These are phyloP conservation scores for Pipistrellus pygmaeus DNA, from an alignment of 2,797 vertebrate species.

Conservation along the genomic window DNA sequence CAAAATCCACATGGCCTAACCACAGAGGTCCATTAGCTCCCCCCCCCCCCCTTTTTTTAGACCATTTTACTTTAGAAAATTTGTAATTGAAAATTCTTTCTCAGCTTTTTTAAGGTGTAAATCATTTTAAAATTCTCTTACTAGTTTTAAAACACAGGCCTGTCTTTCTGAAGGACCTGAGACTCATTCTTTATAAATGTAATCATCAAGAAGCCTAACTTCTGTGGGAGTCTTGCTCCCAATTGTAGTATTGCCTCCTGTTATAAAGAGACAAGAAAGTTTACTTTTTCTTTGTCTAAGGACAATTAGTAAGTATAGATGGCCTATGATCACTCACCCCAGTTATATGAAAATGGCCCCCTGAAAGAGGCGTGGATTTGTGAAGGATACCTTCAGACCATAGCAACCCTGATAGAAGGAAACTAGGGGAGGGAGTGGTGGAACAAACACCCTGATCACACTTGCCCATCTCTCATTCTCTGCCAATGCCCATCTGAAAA, in stretches of 20 bases:
- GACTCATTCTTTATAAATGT: neutral
- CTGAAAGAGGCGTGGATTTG: neutral
- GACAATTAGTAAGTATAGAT: neutral
- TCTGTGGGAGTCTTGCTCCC: neutral
- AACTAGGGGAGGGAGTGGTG: neutral
- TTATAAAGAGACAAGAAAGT: neutral
- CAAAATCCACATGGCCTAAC: neutral
- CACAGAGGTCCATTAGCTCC: neutral
- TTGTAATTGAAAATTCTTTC: neutral
- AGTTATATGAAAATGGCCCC: neutral
- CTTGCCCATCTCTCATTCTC: rapidly evolving
- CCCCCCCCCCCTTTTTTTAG: neutral
- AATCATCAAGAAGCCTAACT: neutral
- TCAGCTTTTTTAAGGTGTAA: neutral
- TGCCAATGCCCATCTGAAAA: neutral
- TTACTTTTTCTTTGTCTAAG: neutral
- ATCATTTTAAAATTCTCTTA: neutral
- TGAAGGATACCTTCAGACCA: neutral
- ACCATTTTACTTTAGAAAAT: slow-evolving; percentile 12
- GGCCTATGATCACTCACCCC: neutral
- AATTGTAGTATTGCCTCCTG: neutral
- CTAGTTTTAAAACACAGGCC: neutral
- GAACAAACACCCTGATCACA: neutral
- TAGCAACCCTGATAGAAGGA: neutral
- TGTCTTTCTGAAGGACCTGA: neutral